A percentile compares a stretch with the other conserved stretches of the same genome.
Conservation (phyloP, 2,797 vertebrate genomes). For the Chanos chanos region DNA sequence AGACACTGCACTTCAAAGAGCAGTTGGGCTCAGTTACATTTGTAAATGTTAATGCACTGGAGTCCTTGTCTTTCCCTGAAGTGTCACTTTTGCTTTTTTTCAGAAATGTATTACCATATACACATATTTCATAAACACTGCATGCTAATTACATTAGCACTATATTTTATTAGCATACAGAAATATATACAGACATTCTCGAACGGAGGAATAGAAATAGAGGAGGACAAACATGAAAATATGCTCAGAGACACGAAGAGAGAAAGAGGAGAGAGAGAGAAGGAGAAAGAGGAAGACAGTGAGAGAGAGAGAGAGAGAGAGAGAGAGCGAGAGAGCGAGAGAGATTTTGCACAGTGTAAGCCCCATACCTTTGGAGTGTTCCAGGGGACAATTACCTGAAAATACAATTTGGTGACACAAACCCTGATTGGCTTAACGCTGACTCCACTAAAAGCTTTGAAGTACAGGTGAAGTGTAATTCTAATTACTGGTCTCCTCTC, state of each 20-base stretch:
- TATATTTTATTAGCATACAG: too few species aligned
- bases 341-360: slow-evolving; percentile 1
- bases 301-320: background rate
- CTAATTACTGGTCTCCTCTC: slow-evolving; percentile 41
- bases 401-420: slow-evolving; percentile 51
- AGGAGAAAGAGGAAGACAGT: background rate
- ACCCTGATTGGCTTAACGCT: slow-evolving; percentile 63
- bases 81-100: too few species aligned
- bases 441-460: slow-evolving; percentile 69
- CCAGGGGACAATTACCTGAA: slow-evolving; percentile 32
- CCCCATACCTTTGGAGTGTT: background rate
- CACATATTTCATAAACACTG: too few species aligned
- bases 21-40: too few species aligned
- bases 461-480: slow-evolving; percentile 73
- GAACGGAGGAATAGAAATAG: too few species aligned
- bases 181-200: too few species aligned
- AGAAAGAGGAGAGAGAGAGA: background rate
- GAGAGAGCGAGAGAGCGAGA: background rate
- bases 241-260: background rate
- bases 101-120: too few species aligned
- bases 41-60: too few species aligned
- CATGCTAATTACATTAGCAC: too few species aligned
- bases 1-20: too few species aligned
- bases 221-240: too few species aligned
- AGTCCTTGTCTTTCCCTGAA: too few species aligned